Base-by-base conservation (phyloP, 2,113 vertebrate genomes). In the Edolisoma coerulescens region DNA sequence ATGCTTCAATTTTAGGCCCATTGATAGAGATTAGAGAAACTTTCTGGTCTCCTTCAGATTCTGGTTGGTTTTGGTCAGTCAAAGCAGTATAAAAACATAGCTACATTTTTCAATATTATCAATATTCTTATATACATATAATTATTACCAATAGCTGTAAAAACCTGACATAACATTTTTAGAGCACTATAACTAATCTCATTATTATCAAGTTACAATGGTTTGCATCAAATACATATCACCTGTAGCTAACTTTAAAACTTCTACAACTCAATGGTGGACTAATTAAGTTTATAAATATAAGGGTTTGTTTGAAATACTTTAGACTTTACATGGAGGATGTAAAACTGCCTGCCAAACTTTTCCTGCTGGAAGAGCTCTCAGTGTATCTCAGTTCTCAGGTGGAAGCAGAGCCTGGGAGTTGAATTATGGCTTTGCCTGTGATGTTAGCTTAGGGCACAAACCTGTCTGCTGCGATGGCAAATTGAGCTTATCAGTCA, bases 151-250 rank as follows among this genome's bases (percentile, higher is more conserved):
- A n/a, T n/a, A 64, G 63, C 97, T 96, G 54, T 97, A 96, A 97
- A 97, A 96, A 82, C 44, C 64, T 95, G 96, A 78, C 95, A 91
- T 93, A 97, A 97, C 84, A 69, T 94, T 97, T 96, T 97, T 97
- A 97, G 95, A 93, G 89, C 81, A 84, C 95, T 69, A 61, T 98
- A 97, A 97, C 88, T 97, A 95, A 97, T 95, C 90, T 94, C 93
- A 90, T 95, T 97, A 97, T 95, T 92, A 94, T 89, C 90, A 89
- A 88, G 61, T 96, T 93, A 91, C 95, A 97, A 44, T 79, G 78
- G 77, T 84, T 96, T 96, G 59, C n/a, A 89, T 97, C 96, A 96
- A 95, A 94, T 96, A 95, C 84, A 86, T 90, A 94, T 97, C 74
- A 95, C 91, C 67, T 83, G 65, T 95, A 90, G 88, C 96, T 96